A percentile compares a stretch with the other conserved stretches of the same genome.
These are phyloP conservation scores for Dendrophyllia cribrosa DNA, from an alignment of 64 coral and sea anemone species.

Conservation along the genomic window DNA sequence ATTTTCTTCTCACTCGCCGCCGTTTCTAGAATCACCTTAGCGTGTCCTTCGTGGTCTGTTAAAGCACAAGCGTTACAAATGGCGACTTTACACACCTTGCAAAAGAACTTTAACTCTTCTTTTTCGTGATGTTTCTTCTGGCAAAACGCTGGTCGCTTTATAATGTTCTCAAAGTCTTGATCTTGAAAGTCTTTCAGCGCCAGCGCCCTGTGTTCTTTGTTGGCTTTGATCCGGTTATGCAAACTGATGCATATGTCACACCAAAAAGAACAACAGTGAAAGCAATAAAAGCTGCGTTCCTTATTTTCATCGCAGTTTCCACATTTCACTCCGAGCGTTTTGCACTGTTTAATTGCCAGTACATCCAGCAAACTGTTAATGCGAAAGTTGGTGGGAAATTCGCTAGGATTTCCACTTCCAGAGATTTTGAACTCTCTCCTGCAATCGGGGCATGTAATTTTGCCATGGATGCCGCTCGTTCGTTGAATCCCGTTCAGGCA, in stretches of 20 bases:
- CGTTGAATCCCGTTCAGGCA: too few relatives aligned
- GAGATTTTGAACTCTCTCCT: neutral
- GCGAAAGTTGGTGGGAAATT: neutral
- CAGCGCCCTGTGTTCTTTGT: neutral
- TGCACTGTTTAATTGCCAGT: neutral
- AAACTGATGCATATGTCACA: too few relatives aligned
- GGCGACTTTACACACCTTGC: neutral
- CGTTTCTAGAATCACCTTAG: neutral
- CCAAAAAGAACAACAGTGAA: neutral
- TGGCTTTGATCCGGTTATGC: neutral
- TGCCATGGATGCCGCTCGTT: neutral
- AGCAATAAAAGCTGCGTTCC: neutral
- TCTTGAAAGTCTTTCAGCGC: constrained; percentile 27
- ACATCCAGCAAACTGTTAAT: too few relatives aligned
- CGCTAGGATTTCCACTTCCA: neutral
- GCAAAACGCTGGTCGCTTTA: neutral
- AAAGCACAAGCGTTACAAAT: constrained; percentile 5
- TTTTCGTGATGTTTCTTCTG: neutral
- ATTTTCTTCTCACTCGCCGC: neutral
- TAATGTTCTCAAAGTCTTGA: constrained; percentile 15
- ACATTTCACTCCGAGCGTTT: neutral
- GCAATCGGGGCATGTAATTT: neutral
- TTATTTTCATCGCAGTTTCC: constrained; percentile 5
- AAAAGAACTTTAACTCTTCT: neutral
- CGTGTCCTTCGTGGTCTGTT: neutral